phyloP scores from a whole-genome alignment of 1,140 invertebrate species.

The Lordiphosa collinella region DNA sequence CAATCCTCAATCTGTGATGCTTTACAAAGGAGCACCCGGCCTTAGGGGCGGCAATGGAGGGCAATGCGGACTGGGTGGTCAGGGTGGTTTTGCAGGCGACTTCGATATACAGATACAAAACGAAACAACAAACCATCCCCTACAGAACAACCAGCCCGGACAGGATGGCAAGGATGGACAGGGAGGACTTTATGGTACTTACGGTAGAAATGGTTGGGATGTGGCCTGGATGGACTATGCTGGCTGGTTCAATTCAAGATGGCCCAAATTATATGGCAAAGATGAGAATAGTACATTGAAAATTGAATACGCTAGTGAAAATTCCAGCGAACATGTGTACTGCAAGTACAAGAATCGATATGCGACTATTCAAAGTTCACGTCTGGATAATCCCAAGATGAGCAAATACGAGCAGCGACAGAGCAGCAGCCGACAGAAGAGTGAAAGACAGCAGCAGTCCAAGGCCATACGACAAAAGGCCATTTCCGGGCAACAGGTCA shows the following conservation, averaged over 20 bases:
- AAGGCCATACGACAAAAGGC: slow-evolving; percentile 1
- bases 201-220: slow-evolving; percentile 16
- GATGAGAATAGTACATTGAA: slow-evolving; percentile 3
- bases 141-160: background rate
- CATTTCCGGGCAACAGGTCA: background rate
- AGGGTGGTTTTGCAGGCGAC: slow-evolving; percentile 10
- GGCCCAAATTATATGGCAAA: background rate
- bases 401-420: slow-evolving; percentile 2
- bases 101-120: background rate
- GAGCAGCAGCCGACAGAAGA: background rate
- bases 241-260: background rate
- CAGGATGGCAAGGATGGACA: background rate
- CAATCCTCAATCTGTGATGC: background rate
- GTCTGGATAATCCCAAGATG: background rate
- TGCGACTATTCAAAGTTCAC: background rate
- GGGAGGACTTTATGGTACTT: slow-evolving; percentile 3
- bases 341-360: background rate
- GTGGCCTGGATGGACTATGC: slow-evolving; percentile 6
- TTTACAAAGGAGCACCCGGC: slow-evolving; percentile 1
- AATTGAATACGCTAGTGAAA: background rate
- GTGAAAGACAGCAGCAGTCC: slow-evolving; percentile 1
- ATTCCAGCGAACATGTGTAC: background rate
- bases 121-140: background rate
- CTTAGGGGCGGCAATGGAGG: background rate
- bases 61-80: slow-evolving; percentile 3